Percentiles rank a stretch among this genome's conserved stretches.
Evolutionary conservation across 2,113 vertebrate genomes (phyloP).

Genomic region (Datnioides undecimradiatus): DNA sequence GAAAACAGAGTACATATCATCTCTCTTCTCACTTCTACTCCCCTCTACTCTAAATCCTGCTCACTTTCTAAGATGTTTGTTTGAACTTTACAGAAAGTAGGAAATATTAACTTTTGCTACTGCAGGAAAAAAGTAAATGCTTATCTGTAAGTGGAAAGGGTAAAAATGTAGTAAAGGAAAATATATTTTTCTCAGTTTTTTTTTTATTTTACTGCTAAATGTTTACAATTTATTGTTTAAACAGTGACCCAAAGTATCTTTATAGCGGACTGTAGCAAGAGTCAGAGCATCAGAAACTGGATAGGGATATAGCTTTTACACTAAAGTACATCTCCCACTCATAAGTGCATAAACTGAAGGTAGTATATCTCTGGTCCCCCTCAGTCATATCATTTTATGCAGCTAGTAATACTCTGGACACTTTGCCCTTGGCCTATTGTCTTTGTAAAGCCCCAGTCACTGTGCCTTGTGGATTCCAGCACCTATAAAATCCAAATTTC

Average conservation of each 20-base stretch:
- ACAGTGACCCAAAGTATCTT: neutral
- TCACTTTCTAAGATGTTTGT: slow-evolving; percentile 58
- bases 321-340: neutral
- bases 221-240: slow-evolving; percentile 22
- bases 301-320: neutral
- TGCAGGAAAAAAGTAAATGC: slow-evolving; percentile 44
- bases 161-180: neutral
- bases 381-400: slow-evolving; percentile 34
- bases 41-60: slow-evolving; percentile 40
- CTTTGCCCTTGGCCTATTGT: slow-evolving; percentile 31
- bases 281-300: neutral
- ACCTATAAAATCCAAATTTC: slow-evolving; percentile 27
- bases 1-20: slow-evolving; percentile 47
- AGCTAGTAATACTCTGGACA: slow-evolving; percentile 22
- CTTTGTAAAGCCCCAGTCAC: slow-evolving; percentile 24
- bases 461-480: slow-evolving; percentile 19
- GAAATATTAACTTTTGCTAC: slow-evolving; percentile 58
- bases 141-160: slow-evolving; percentile 1
- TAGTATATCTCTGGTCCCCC: slow-evolving; percentile 1
- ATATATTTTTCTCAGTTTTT: slow-evolving; percentile 6
- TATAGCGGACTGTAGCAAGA: neutral
- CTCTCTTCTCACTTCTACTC: slow-evolving; percentile 28
- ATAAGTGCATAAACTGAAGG: slow-evolving; percentile 2
- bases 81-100: slow-evolving; percentile 70
- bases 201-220: neutral